phyloP scores from a whole-genome alignment of 2,113 vertebrate genomes.

The Callocephalon fimbriatum region DNA sequence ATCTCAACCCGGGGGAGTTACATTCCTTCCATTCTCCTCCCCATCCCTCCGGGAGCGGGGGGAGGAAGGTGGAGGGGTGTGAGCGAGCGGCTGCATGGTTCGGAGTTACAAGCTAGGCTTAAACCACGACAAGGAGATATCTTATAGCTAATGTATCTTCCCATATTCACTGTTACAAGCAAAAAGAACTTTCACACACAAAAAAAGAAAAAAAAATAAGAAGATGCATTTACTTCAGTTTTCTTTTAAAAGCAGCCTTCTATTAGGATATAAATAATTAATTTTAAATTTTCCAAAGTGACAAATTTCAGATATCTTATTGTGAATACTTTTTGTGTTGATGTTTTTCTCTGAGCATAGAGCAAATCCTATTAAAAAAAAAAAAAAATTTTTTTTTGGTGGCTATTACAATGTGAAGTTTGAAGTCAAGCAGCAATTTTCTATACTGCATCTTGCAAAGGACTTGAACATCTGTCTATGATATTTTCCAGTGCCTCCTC shows the following conservation, averaged over 20 bases:
- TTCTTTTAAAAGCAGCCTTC: neutral
- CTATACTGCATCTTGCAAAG: neutral
- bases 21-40: no score
- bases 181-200: neutral
- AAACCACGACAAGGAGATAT: no score
- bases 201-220: neutral
- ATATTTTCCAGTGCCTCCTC: neutral
- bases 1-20: no score
- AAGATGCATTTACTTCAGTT: neutral
- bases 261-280: neutral
- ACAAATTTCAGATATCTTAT: neutral
- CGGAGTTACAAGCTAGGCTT: no score
- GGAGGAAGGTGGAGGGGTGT: no score
- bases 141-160: neutral
- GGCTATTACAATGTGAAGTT: neutral
- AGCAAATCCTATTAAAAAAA: neutral
- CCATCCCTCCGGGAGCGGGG: no score
- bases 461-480: neutral
- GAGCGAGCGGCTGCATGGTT: no score
- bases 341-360: neutral
- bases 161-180: neutral
- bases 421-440: neutral
- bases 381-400: neutral
- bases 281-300: neutral
- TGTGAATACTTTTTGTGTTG: neutral